phyloP scores from a whole-genome alignment of 1,140 invertebrate species.

The Cheumatopsyche charites region DNA sequence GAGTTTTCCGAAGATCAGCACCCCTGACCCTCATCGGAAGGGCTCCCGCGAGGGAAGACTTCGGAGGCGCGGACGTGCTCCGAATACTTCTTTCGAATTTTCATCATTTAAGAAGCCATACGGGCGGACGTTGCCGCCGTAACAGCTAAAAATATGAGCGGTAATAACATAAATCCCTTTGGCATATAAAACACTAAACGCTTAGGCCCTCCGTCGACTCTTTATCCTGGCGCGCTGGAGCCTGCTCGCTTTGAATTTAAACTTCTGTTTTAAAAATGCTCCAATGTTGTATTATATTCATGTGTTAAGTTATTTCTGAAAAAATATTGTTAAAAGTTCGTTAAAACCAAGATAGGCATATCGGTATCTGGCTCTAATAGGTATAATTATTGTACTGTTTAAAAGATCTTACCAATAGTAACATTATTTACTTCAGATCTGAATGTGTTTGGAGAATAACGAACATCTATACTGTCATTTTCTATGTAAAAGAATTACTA shows the following conservation, averaged over 20 bases:
- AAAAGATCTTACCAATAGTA: too few relatives aligned
- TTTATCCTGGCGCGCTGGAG: slow-evolving; percentile 13
- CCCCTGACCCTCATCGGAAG: slow-evolving; percentile 40
- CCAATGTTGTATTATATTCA: too few relatives aligned
- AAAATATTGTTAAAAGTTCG: too few relatives aligned
- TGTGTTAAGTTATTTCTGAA: too few relatives aligned
- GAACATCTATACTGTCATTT: too few relatives aligned
- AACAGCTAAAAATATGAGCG: slow-evolving; percentile 60
- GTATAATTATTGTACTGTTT: too few relatives aligned
- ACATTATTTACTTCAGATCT: too few relatives aligned
- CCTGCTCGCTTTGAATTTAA: slow-evolving; percentile 41
- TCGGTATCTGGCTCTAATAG: too few relatives aligned
- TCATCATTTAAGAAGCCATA: slow-evolving; percentile 56
- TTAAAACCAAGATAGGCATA: too few relatives aligned
- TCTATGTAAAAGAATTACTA: too few relatives aligned
- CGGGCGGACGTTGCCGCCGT: slow-evolving; percentile 42
- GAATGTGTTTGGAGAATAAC: too few relatives aligned
- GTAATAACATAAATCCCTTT: slow-evolving; percentile 64
- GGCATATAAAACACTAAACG: slow-evolving; percentile 64
- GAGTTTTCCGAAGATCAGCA: slow-evolving; percentile 41
- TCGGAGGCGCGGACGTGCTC: slow-evolving; percentile 56
- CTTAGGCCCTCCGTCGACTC: slow-evolving; percentile 48
- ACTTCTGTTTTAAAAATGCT: slow-evolving; percentile 42
- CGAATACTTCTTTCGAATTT: slow-evolving; percentile 59
- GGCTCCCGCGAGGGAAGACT: slow-evolving; percentile 7